Percentiles rank a stretch among this genome's conserved stretches.
These are phyloP conservation scores for Abrostola triplasia DNA, from an alignment of 2,888 invertebrate species.

Conservation along the genomic window DNA sequence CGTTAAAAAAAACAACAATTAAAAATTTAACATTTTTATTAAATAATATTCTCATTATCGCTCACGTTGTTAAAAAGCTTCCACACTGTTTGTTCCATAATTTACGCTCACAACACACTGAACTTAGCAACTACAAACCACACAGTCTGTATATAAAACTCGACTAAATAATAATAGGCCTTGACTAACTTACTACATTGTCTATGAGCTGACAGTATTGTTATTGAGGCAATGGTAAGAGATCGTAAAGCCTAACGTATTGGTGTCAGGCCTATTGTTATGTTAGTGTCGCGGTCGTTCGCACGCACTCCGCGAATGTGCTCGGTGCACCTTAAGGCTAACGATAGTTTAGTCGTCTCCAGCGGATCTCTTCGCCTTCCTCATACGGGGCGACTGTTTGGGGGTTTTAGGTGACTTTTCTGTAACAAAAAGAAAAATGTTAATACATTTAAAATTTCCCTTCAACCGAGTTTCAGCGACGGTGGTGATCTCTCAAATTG, in stretches of 20 bases:
- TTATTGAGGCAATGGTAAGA: slow-evolving; percentile 20
- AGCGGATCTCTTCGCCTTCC: slow-evolving; percentile 92
- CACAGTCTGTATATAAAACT: slow-evolving; percentile 72
- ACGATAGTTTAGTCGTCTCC: slow-evolving; percentile 89
- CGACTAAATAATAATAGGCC: slow-evolving; percentile 77
- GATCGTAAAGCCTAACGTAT: slow-evolving; percentile 25
- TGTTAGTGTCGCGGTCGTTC: slow-evolving; percentile 64
- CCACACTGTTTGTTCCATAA: slow-evolving; percentile 86
- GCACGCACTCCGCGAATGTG: slow-evolving; percentile 57
- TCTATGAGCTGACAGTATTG: slow-evolving; percentile 12
- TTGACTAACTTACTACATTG: slow-evolving; percentile 22
- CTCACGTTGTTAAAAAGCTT: slow-evolving; percentile 81
- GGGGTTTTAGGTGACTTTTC: slow-evolving; percentile 92
- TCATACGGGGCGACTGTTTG: slow-evolving; percentile 92
- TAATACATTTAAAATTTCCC: neutral
- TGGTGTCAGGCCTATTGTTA: slow-evolving; percentile 66
- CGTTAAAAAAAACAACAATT: slow-evolving; percentile 32
- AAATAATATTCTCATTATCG: slow-evolving; percentile 84
- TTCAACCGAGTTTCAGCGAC: no score
- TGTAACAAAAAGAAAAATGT: slow-evolving; percentile 74
- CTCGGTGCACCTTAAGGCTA: slow-evolving; percentile 51
- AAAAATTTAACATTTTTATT: slow-evolving; percentile 85
- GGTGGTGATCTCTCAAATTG: no score
- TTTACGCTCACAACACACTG: slow-evolving; percentile 81
- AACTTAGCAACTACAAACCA: slow-evolving; percentile 76